These are phyloP conservation scores for Lordiphosa stackelbergi DNA, from an alignment of 1,140 invertebrate species.

Conservation along the genomic window DNA sequence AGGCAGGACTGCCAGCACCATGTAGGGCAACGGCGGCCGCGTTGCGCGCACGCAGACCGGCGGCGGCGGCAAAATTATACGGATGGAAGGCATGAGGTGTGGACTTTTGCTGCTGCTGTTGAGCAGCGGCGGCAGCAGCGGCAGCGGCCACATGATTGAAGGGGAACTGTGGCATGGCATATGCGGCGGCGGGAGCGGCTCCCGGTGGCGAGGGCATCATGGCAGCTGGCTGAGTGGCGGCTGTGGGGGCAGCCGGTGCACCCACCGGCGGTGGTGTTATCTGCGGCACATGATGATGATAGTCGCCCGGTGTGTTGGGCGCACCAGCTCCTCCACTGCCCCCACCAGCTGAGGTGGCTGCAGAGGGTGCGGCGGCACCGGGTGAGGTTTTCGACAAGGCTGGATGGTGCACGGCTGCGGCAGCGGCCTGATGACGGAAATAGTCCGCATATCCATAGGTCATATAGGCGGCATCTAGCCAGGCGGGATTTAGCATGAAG, in stretches of 20 bases:
- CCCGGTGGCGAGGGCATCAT: constrained; percentile 78
- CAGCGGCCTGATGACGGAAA: constrained; percentile 75
- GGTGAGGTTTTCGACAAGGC: constrained; percentile 80
- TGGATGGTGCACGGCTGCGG: constrained; percentile 74
- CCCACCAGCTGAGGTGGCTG: constrained; percentile 6
- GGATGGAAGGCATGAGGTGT: constrained; percentile 73
- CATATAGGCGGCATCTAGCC: constrained; percentile 87
- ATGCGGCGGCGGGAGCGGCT: constrained; percentile 52
- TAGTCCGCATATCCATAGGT: constrained; percentile 84
- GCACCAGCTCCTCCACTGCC: constrained; percentile 29
- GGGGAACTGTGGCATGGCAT: constrained; percentile 78
- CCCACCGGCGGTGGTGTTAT: constrained; percentile 43
- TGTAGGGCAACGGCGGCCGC: constrained; percentile 54
- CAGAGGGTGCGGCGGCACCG: not conserved
- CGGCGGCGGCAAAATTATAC: constrained; percentile 69
- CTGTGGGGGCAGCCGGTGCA: constrained; percentile 17
- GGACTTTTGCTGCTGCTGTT: constrained; percentile 31
- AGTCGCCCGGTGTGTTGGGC: constrained; percentile 37
- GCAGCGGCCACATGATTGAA: constrained; percentile 78
- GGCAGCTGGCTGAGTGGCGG: constrained; percentile 30
- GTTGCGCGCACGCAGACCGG: constrained; percentile 68
- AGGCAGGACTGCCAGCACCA: constrained; percentile 78
- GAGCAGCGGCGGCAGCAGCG: constrained; percentile 76
- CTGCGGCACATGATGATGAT: constrained; percentile 23
- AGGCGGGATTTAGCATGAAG: constrained; percentile 84